Conservation (phyloP, 2,888 invertebrate species). For the Synergus itoensis region DNA sequence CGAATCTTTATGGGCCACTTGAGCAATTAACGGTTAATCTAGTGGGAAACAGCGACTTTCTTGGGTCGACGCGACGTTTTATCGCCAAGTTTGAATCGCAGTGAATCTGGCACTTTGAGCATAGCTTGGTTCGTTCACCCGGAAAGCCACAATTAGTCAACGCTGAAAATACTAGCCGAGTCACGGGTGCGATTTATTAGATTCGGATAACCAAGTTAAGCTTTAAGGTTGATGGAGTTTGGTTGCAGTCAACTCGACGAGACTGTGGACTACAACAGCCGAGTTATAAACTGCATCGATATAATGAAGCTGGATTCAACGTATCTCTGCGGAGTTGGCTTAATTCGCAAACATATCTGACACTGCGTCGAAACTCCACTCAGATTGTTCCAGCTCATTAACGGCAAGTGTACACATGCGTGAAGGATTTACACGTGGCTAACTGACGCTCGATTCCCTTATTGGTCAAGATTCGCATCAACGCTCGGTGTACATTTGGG, state of each 20-base stretch:
- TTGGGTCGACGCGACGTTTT: slow-evolving; percentile 32
- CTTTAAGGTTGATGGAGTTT: slow-evolving; percentile 25
- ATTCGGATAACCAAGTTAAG: slow-evolving; percentile 22
- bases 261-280: background rate
- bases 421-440: slow-evolving; percentile 40
- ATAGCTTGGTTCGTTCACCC: slow-evolving; percentile 35
- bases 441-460: slow-evolving; percentile 8
- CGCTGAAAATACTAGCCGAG: slow-evolving; percentile 34
- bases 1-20: slow-evolving; percentile 57
- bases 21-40: slow-evolving; percentile 58
- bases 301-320: slow-evolving; percentile 20
- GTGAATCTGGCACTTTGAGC: slow-evolving; percentile 18
- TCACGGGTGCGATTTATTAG: slow-evolving; percentile 27
- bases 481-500: slow-evolving; percentile 15
- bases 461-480: slow-evolving; percentile 35
- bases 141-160: slow-evolving; percentile 40
- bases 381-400: slow-evolving; percentile 39
- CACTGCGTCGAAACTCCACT: slow-evolving; percentile 27
- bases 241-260: background rate
- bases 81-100: slow-evolving; percentile 35
- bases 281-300: slow-evolving; percentile 34
- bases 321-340: slow-evolving; percentile 16
- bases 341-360: slow-evolving; percentile 39
- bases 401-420: slow-evolving; percentile 31
- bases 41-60: slow-evolving; percentile 52